Conservation (phyloP, 2,113 vertebrate species). For the Lepidothrix coronata region DNA sequence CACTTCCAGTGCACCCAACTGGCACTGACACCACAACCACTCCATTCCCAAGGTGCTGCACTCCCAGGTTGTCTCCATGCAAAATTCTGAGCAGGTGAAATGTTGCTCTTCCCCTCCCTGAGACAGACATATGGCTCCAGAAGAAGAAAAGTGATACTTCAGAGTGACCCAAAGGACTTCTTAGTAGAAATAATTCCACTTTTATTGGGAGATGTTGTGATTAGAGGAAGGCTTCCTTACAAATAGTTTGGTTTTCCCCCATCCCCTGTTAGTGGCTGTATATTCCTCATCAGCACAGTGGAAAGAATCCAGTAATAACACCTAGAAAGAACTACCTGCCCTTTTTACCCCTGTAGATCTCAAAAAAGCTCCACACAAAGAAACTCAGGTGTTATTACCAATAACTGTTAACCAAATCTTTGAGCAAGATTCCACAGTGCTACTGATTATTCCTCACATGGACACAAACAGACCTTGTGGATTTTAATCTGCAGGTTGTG, state of each 20-base stretch:
- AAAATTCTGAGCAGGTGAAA: not conserved
- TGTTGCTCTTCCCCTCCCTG: not conserved
- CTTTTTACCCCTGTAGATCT: not conserved
- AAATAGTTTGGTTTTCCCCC: not conserved
- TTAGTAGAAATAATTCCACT: not conserved
- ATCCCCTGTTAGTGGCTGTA: not conserved
- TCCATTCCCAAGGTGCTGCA: not conserved
- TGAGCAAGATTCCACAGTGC: not conserved
- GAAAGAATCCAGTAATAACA: not conserved
- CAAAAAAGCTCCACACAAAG: not conserved
- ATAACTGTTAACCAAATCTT: not conserved
- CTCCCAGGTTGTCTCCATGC: fast-evolving
- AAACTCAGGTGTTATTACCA: not conserved
- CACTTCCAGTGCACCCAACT: fast-evolving
- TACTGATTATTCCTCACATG: not conserved
- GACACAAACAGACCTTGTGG: not conserved
- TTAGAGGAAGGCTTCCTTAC: not conserved
- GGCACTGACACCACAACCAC: not conserved
- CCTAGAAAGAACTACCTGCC: not conserved
- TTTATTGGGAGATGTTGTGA: not conserved
- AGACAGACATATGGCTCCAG: not conserved
- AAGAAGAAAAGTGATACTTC: not conserved
- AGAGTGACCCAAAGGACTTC: not conserved
- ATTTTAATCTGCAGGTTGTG: not conserved
- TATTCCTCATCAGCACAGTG: not conserved